These are phyloP conservation scores for Labeo catla DNA, from an alignment of 2,113 vertebrate species.

Conservation along the genomic window DNA sequence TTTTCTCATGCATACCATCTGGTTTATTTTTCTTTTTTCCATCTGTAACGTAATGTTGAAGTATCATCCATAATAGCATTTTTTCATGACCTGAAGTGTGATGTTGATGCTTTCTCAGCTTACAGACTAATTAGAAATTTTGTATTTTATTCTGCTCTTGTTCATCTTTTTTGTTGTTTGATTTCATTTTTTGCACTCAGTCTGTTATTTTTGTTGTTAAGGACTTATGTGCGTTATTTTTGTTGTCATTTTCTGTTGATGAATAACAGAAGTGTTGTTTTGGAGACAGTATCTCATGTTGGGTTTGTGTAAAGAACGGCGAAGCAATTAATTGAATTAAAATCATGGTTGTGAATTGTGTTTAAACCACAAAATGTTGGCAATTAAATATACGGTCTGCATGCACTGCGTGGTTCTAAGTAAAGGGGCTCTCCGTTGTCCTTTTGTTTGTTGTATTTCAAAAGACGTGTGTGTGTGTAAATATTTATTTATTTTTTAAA, in stretches of 20 bases:
- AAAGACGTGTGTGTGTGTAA: neutral
- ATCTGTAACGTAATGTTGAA: neutral
- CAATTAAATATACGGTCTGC: neutral
- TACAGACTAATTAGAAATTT: neutral
- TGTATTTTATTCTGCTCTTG: neutral
- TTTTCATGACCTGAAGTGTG: neutral
- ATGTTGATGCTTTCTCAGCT: conserved; percentile 7
- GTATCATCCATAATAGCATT: neutral
- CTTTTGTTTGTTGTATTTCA: neutral
- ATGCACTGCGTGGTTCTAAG: neutral
- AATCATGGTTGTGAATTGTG: neutral
- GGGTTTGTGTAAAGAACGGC: neutral
- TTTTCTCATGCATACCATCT: neutral
- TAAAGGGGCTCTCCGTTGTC: neutral
- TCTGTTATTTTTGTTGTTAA: neutral
- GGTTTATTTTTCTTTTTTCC: neutral
- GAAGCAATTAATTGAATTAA: neutral
- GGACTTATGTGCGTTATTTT: neutral
- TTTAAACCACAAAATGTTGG: neutral
- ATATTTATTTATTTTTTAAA: too few relatives aligned
- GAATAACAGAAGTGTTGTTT: neutral
- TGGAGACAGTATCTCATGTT: neutral
- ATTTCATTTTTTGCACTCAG: neutral
- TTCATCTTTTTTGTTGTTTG: neutral
- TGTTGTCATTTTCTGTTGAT: neutral